Evolutionary conservation across 2,113 vertebrate species (phyloP).

Genomic region (Microtus pennsylvanicus): DNA sequence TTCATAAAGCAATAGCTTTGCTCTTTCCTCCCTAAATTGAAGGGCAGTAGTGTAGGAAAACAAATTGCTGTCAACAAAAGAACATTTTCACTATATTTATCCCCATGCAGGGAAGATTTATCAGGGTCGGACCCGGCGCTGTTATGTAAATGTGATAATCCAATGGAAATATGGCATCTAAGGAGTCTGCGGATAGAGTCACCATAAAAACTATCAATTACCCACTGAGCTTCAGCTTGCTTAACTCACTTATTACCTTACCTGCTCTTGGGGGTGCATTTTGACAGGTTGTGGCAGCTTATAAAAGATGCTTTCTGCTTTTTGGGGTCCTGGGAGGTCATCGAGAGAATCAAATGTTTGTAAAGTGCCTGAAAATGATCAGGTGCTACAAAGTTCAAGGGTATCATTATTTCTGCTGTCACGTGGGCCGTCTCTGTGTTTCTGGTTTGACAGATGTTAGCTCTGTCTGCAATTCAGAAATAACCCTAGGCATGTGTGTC

Average conservation of each 20-base stretch:
- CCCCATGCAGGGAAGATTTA: slow-evolving; percentile 68
- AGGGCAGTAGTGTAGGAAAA: slow-evolving; percentile 75
- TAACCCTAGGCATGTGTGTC: neutral
- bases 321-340: slow-evolving; percentile 55
- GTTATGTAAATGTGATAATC: slow-evolving; percentile 77
- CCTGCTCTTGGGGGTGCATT: neutral
- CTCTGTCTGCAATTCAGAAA: neutral
- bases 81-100: slow-evolving; percentile 72
- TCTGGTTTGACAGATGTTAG: slow-evolving; percentile 49
- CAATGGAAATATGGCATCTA: slow-evolving; percentile 67
- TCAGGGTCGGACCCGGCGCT: slow-evolving; percentile 66
- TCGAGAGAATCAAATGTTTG: slow-evolving; percentile 65
- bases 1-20: slow-evolving; percentile 60
- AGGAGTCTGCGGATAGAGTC: slow-evolving; percentile 69
- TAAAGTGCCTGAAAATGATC: slow-evolving; percentile 66
- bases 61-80: slow-evolving; percentile 72
- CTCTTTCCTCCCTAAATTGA: slow-evolving; percentile 69
- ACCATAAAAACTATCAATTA: slow-evolving; percentile 75
- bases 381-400: slow-evolving; percentile 57
- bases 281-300: slow-evolving; percentile 51
- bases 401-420: slow-evolving; percentile 67
- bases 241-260: slow-evolving; percentile 55
- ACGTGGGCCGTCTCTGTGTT: slow-evolving; percentile 38
- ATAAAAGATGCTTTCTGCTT: slow-evolving; percentile 64
- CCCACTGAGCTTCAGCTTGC: neutral